A percentile compares a stretch with the other conserved stretches of the same genome.
phyloP scores from a whole-genome alignment of 2,113 vertebrate genomes.

The Melospiza georgiana region DNA sequence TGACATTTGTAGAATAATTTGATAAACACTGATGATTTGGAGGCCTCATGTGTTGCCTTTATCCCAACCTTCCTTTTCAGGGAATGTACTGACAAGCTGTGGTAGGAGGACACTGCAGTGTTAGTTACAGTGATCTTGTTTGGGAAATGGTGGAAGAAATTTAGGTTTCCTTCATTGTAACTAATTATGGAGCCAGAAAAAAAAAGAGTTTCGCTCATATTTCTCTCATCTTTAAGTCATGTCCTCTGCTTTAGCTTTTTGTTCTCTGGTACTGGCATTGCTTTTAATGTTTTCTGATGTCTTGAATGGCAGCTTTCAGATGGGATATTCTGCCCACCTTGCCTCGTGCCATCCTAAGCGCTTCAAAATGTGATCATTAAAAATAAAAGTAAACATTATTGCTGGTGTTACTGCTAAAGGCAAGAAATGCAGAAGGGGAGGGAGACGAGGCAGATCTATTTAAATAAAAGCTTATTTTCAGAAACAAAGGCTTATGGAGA shows the following conservation, averaged over 20 bases:
- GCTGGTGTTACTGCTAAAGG: constrained; percentile 39
- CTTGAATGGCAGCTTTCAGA: not conserved
- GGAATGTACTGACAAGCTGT: not conserved
- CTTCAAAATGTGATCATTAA: constrained; percentile 47
- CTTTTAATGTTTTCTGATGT: constrained; percentile 25
- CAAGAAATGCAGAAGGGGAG: not conserved
- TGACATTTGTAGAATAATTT: not conserved
- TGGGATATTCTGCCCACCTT: not conserved
- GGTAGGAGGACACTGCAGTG: not conserved
- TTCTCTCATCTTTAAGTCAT: not conserved
- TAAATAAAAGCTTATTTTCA: constrained; percentile 68
- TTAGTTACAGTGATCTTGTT: not conserved
- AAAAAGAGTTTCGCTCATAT: not conserved
- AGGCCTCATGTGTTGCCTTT: not conserved
- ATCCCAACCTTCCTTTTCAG: not conserved
- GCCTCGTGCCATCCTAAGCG: constrained; percentile 3
- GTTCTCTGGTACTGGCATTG: not conserved
- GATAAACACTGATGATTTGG: constrained; percentile 14
- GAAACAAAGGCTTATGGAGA: constrained; percentile 68
- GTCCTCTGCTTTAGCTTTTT: not conserved
- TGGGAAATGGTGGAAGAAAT: not conserved
- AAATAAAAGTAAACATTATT: constrained; percentile 36
- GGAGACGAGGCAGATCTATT: constrained; percentile 4
- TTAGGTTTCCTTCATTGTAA: not conserved
- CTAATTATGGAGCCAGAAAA: not conserved